A percentile compares a stretch with the other conserved stretches of the same genome.
phyloP scores from a whole-genome alignment of 2,113 vertebrate species.

The Pogonocichla stellata region DNA sequence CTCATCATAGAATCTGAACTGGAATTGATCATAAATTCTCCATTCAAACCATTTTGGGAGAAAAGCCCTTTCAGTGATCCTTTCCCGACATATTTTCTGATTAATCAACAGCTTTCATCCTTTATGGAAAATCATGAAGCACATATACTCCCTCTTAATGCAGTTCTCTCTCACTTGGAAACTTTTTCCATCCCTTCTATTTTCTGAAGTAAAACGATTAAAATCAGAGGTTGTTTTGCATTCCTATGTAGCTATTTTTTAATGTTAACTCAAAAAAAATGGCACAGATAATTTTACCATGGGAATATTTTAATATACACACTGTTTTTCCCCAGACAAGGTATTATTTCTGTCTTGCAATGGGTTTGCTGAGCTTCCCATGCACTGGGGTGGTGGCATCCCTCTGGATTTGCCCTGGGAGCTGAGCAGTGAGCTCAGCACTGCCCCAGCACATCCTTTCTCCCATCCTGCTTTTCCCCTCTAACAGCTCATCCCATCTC shows the following conservation, averaged over 20 bases:
- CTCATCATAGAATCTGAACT: neutral
- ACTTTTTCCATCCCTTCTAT: neutral
- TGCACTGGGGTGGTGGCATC: neutral
- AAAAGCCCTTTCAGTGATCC: neutral
- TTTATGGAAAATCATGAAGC: neutral
- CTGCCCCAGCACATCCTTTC: neutral
- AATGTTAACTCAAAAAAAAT: neutral
- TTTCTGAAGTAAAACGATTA: neutral
- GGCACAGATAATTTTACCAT: neutral
- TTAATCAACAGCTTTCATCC: neutral
- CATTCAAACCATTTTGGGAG: neutral
- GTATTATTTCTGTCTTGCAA: neutral
- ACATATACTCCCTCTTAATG: neutral
- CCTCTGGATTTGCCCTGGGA: neutral
- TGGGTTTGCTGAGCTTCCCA: neutral
- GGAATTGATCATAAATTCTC: neutral
- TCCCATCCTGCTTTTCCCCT: neutral
- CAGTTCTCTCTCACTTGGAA: neutral
- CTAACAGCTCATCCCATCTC: neutral
- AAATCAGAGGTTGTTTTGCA: neutral
- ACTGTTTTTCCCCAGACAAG: neutral
- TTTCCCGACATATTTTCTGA: neutral
- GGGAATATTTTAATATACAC: neutral
- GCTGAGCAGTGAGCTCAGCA: neutral
- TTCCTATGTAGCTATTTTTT: neutral